Base-by-base conservation (phyloP, 2,113 vertebrate genomes). In the Gnathonemus echidnorhynchus region DNA sequence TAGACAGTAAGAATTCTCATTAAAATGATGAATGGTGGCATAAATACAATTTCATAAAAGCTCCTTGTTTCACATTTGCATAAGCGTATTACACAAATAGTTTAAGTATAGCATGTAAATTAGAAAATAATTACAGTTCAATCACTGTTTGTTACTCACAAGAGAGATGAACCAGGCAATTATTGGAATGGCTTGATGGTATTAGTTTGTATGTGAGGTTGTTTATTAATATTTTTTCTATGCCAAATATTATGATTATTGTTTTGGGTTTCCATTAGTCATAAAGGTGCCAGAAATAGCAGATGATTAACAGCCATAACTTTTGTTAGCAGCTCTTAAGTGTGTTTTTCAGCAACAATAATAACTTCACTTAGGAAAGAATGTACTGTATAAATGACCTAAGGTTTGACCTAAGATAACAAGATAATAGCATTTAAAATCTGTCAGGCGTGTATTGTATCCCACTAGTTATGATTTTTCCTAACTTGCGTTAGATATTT, bases 31-130 rank as follows among this genome's bases (percentile, higher is more conserved):
- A 24, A 87, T 39, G 46, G 48, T 27, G 49, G 86, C 86, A 56
- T 87, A 87, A 87, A 87, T 27, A 52, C 86, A 87, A 53, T 87
- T 87, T 87, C 50, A 87, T 87, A 39, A 87, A 27, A 87, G 50
- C n/a, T 53, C n/a, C 27, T 56, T 50, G 50, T 53, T 35, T 48
- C 35, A 52, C 27, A 17, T 31, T 53, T 50, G 27, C 86, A 87
- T 48, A 87, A 53, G 86, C 13, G 0, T 56, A 87, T 87, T 87
- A 56, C 10, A 19, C 86, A 56, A 87, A 87, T 87, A 53, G 13
- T 50, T 86, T 49, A 86, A 52, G 48, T 87, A 42, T 35, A 56
- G 31, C 50, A 87, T 53, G 24, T 19, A 31, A 87, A 53, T 87
- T 87, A 52, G 27, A 35, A 87, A 87, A 87, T 87, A 35, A 87